A percentile compares a stretch with the other conserved stretches of the same genome.
Evolutionary conservation across 2,888 invertebrate genomes (phyloP).

Genomic region (Elysia crispata): DNA sequence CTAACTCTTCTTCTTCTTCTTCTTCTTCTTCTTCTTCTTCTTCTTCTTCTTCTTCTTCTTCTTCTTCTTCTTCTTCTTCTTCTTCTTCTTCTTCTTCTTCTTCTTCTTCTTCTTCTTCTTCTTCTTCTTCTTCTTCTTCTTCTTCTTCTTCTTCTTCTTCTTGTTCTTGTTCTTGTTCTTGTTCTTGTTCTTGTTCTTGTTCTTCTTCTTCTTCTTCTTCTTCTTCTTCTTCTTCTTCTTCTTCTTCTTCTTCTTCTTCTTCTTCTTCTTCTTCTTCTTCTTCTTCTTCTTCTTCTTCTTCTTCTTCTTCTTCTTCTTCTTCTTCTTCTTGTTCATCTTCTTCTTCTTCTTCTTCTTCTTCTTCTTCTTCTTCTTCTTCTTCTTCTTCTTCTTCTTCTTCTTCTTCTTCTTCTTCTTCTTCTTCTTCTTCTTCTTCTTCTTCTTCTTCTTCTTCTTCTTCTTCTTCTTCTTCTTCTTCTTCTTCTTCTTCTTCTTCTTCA

Average conservation of each 20-base stretch:
- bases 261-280: constrained; percentile 6
- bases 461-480: no score
- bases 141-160: constrained; percentile 9
- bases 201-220: constrained; percentile 34
- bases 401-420: no score
- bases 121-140: constrained; percentile 31
- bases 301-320: constrained; percentile 11
- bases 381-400: no score
- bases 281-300: constrained; percentile 31
- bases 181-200: no score
- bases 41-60: background rate
- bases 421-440: no score
- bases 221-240: constrained; percentile 33
- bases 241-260: constrained; percentile 30
- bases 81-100: constrained; percentile 30
- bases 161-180: background rate
- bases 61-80: background rate
- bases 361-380: no score
- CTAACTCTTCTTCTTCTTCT: no score
- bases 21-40: no score
- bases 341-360: no score
- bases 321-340: no score
- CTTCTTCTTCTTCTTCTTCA: no score
- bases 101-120: constrained; percentile 36
- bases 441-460: no score